Evolutionary conservation across 2,113 vertebrate species (phyloP), one percentile per base, ranked within the genome.

Genomic region (Lota lota): DNA sequence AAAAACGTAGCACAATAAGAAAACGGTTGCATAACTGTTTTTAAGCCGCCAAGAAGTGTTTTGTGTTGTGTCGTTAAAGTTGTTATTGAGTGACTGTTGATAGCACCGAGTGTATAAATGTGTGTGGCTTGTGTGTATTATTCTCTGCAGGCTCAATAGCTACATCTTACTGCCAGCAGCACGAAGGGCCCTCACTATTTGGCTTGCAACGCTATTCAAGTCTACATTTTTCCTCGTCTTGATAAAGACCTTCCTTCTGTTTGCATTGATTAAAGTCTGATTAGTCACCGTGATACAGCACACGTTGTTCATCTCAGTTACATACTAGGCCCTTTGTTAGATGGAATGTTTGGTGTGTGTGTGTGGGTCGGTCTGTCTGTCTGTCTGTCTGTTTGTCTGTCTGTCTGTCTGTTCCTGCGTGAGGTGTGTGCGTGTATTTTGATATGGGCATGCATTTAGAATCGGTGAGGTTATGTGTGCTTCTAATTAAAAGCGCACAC

Each of bases 281-380:
- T 91, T 82, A 91, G 87, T 90, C 90, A 92, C 85, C 75, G 87
- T 61, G 79, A 90, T 88, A 88, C 85, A 88, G 82, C 89, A 77
- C 82, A 70, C 75, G 24, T 64, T 47, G 71, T 92, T 92, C 90
- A 88, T 89, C 87, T 76, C 76, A 78, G 85, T 86, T 79, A 79
- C 88, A 87, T 87, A 90, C 88, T 92, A 78, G 87, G 84, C 76
- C 81, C 67, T 91, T 92, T 94, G 91, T 93, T 87, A 79, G 74
- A 70, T 73, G 90, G 90, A 88, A 92, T 90, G 83, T 75, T 68
- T 88, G 70, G 4, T 83, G 82, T 87, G 63, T 69, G 63, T 54
- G 62, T 40, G 61, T 61, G 62, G n/a, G 62, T 63, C 59, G 62
- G 65, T n/a, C 33, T 33, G 64, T 58, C 50, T 63, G 67, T 64